These are phyloP conservation scores for Gulo gulo DNA, from an alignment of 2,113 vertebrate genomes.

Conservation along the genomic window DNA sequence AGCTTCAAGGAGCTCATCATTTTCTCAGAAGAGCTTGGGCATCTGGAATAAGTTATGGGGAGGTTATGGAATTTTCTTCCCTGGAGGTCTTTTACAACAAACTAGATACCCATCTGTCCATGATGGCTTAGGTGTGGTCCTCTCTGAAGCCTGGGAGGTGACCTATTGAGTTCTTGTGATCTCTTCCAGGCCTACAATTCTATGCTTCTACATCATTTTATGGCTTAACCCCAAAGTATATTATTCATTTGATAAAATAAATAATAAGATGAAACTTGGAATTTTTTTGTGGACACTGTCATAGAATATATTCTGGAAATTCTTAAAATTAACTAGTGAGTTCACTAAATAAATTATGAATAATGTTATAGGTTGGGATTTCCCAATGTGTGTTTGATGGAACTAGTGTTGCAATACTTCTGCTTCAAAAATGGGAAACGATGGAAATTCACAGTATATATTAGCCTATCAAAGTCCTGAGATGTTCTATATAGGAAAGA, in stretches of 20 bases:
- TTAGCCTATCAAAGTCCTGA: not conserved
- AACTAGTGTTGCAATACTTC: not conserved
- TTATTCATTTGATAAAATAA: conserved; percentile 71
- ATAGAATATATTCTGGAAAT: conserved; percentile 51
- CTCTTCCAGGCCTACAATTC: conserved; percentile 59
- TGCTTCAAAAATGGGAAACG: not conserved
- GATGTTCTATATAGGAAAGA: not conserved
- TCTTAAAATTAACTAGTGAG: conserved; percentile 41
- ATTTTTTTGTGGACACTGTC: conserved; percentile 51
- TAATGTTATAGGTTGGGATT: conserved; percentile 23
- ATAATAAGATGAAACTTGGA: conserved; percentile 56
- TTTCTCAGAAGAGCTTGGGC: conserved; percentile 39
- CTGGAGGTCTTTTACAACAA: conserved; percentile 54
- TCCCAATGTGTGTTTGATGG: not conserved
- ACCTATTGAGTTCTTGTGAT: conserved; percentile 32
- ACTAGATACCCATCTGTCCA: conserved; percentile 43
- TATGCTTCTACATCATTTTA: conserved; percentile 60
- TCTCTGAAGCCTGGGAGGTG: conserved; percentile 52
- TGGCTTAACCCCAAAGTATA: conserved; percentile 64
- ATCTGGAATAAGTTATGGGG: conserved; percentile 60
- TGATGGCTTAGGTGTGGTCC: conserved; percentile 62
- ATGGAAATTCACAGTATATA: not conserved
- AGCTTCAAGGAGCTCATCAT: conserved; percentile 39
- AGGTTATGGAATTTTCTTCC: conserved; percentile 64
- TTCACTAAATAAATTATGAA: conserved; percentile 31